Evolutionary conservation across 2,113 vertebrate genomes (phyloP).

Genomic region (Chascanopsetta lugubris): DNA sequence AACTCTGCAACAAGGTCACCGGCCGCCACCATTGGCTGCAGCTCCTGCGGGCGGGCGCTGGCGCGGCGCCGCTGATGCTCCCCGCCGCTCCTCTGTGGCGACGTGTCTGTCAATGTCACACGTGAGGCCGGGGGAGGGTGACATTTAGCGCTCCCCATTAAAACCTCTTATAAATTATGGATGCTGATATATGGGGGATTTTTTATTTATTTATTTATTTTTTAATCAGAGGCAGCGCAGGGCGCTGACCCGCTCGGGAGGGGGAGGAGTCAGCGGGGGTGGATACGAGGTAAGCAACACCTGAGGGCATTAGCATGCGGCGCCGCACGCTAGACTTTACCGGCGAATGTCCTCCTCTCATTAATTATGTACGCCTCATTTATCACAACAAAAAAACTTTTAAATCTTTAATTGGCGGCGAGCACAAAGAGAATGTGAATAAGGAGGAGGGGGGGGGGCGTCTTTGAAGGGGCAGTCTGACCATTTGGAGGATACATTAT

Average conservation of each 20-base stretch:
- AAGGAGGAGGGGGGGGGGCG: not conserved
- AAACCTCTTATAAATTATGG: slow-evolving; percentile 70
- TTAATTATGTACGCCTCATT: slow-evolving; percentile 12
- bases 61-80: slow-evolving; percentile 9
- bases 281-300: slow-evolving; percentile 26
- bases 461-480: not conserved
- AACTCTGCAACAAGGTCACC: slow-evolving; percentile 62
- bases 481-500: not conserved
- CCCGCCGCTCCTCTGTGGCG: slow-evolving; percentile 28
- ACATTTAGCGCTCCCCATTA: slow-evolving; percentile 69
- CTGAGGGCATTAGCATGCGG: slow-evolving; percentile 31
- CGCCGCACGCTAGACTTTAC: not conserved
- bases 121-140: slow-evolving; percentile 49
- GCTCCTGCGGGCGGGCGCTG: slow-evolving; percentile 41
- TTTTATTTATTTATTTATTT: no score
- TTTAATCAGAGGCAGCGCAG: slow-evolving; percentile 62
- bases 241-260: slow-evolving; percentile 38
- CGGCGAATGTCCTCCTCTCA: not conserved
- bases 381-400: slow-evolving; percentile 8
- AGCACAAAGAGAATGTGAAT: not conserved
- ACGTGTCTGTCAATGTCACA: slow-evolving; percentile 64
- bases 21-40: slow-evolving; percentile 37
- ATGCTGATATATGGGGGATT: slow-evolving; percentile 63
- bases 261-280: slow-evolving; percentile 29
- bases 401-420: not conserved